These are phyloP conservation scores for Gadopsis bispinosus DNA, from an alignment of 2,797 vertebrate species.

Conservation along the genomic window DNA sequence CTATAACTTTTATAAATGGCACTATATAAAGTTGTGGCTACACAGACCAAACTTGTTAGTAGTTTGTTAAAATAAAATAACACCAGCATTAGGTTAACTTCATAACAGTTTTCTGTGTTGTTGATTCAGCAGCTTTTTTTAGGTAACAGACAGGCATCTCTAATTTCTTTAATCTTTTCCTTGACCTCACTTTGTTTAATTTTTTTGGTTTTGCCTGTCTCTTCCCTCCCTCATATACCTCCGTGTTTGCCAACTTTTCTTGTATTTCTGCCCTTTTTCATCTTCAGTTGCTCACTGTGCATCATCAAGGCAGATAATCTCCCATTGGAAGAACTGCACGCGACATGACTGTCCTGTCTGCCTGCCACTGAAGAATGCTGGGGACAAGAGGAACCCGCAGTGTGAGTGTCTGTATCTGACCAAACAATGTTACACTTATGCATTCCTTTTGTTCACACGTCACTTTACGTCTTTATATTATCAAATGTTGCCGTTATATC, in stretches of 20 bases:
- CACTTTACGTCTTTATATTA: background rate
- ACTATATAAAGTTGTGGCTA: background rate
- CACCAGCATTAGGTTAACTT: background rate
- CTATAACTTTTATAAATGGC: background rate
- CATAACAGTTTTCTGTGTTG: background rate
- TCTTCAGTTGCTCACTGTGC: slow-evolving; percentile 92
- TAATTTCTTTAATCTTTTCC: background rate
- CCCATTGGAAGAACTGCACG: slow-evolving; percentile 99
- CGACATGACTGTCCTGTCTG: slow-evolving; percentile 98
- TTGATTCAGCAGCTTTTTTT: slow-evolving; percentile 1
- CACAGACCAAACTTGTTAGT: background rate
- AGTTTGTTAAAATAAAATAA: background rate
- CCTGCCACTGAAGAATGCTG: slow-evolving; percentile 97
- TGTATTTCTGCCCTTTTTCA: background rate
- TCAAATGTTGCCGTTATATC: background rate
- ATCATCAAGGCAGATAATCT: slow-evolving; percentile 99
- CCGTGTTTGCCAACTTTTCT: background rate
- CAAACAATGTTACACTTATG: slow-evolving; percentile 47
- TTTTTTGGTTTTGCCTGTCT: background rate
- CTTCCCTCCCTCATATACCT: background rate
- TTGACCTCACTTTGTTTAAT: background rate
- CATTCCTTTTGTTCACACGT: background rate
- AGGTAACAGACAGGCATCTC: background rate
- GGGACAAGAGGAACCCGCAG: slow-evolving; percentile 99
- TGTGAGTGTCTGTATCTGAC: slow-evolving; percentile 91